A percentile compares a stretch with the other conserved stretches of the same genome.
phyloP scores from a whole-genome alignment of 1,140 invertebrate species.

The Babylonia areolata region DNA sequence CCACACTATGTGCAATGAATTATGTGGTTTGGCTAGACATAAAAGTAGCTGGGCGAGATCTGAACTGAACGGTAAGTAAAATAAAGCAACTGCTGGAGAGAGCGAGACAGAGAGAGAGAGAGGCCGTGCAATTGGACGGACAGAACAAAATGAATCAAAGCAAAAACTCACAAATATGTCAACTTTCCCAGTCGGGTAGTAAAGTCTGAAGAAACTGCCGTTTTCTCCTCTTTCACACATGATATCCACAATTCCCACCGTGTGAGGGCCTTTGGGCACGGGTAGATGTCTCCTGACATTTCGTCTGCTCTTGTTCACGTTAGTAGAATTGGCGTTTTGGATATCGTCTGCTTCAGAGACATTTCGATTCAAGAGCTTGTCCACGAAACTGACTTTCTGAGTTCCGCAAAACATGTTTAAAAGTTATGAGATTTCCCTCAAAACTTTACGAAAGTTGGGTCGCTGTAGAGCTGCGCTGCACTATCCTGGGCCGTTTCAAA shows the following conservation, averaged over 20 bases:
- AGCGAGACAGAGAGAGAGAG: too few species aligned
- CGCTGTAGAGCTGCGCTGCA: background rate
- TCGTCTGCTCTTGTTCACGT: slow-evolving; percentile 11
- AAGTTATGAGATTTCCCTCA: too few species aligned
- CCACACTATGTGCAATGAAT: too few species aligned
- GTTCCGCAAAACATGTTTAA: slow-evolving; percentile 11
- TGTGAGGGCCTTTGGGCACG: slow-evolving; percentile 59
- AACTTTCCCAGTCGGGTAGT: slow-evolving; percentile 64
- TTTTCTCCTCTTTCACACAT: slow-evolving; percentile 62
- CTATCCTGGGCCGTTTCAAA: background rate
- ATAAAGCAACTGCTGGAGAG: too few species aligned
- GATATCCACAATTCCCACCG: slow-evolving; percentile 68
- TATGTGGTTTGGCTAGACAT: too few species aligned
- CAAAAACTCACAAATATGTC: slow-evolving; percentile 52
- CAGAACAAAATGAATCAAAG: too few species aligned
- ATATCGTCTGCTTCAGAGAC: too few species aligned
- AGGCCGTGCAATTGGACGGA: too few species aligned
- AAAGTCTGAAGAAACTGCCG: slow-evolving; percentile 65
- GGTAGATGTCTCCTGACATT: slow-evolving; percentile 63
- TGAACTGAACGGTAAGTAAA: too few species aligned
- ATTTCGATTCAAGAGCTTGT: background rate
- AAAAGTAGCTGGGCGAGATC: too few species aligned
- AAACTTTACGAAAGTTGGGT: background rate
- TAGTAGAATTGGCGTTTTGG: too few species aligned
- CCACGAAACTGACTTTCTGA: background rate